Evolutionary conservation across 1,140 invertebrate species (phyloP), one percentile per base, ranked within the genome.

Genomic region (Drosophila virilis): DNA sequence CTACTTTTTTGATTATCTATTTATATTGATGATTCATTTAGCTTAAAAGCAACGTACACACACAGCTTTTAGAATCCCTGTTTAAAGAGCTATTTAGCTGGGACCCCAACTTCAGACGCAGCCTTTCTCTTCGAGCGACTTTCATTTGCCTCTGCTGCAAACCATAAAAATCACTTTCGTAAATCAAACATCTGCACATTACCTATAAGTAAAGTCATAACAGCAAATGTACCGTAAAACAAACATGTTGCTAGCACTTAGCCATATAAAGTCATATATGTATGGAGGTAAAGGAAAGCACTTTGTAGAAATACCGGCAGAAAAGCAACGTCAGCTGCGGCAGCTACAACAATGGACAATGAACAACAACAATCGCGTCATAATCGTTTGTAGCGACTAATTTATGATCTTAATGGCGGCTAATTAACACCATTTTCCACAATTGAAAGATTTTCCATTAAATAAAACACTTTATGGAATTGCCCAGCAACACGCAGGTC

Each of bases 361-460:
- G 58, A 58, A 45, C 74, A 72, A 70, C 58, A 82, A 81, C 82
- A 88, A 80, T 75, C 80, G 85, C 80, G 80, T 89, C 84, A 89
- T 89, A 89, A 89, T 89, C 77, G 84, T 89, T 89, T 89, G 84
- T 89, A 80, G 80, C 80, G 80, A 89, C 85, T 89, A 89, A 89
- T 89, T 89, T 89, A 89, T 89, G 84, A 89, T 80, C 84, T 89
- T 89, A 89, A 89, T 89, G 84, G 84, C 77, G 74, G 74, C 84
- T 89, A 89, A 89, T 89, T 89, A 89, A 89, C 84, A 89, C 84
- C 80, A 78, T 89, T 89, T 89, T 89, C 84, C 85, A 84, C 84
- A 89, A 89, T 89, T 89, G 84, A 89, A 89, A 89, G 84, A 89
- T 89, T 89, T 89, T 89, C 85, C 84, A 89, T 89, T 89, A 89